These are phyloP conservation scores for Malaclemys terrapin DNA, from an alignment of 2,113 vertebrate species.

Conservation along the genomic window DNA sequence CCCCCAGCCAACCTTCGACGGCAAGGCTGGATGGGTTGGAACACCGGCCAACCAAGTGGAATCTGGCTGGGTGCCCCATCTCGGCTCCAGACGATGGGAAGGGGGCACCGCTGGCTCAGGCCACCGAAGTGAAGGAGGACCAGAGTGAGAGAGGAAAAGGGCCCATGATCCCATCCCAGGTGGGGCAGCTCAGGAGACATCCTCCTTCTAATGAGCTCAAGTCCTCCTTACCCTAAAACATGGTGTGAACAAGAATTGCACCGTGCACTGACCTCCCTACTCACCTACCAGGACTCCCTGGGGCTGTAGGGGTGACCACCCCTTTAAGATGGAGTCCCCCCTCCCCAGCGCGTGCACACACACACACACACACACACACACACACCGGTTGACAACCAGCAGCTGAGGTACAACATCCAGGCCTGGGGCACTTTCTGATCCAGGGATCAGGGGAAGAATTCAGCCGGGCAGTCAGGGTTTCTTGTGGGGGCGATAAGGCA, in stretches of 20 bases:
- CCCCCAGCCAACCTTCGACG: not conserved
- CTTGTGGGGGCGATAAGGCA: not conserved
- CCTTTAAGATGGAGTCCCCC: not conserved
- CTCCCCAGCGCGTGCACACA: rapidly evolving
- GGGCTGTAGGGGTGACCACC: not conserved
- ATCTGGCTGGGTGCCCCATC: not conserved
- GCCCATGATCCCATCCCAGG: not conserved
- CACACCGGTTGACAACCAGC: not conserved
- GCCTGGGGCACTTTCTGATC: not conserved
- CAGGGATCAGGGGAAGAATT: not conserved
- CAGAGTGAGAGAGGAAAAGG: not conserved
- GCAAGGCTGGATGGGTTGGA: not conserved
- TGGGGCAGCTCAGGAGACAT: not conserved
- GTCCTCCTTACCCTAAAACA: not conserved
- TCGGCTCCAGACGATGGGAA: not conserved
- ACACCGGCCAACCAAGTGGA: too few relatives aligned
- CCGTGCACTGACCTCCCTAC: not conserved
- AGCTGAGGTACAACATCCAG: not conserved
- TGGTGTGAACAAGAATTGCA: not conserved
- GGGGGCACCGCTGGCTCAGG: not conserved
- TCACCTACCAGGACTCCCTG: not conserved
- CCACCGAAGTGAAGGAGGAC: not conserved
- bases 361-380: not conserved
- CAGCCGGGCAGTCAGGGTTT: too few relatives aligned
- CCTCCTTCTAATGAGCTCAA: not conserved